A percentile compares a stretch with the other conserved stretches of the same genome.
Conservation (phyloP, 2,113 vertebrate genomes). For the Lepus americanus region DNA sequence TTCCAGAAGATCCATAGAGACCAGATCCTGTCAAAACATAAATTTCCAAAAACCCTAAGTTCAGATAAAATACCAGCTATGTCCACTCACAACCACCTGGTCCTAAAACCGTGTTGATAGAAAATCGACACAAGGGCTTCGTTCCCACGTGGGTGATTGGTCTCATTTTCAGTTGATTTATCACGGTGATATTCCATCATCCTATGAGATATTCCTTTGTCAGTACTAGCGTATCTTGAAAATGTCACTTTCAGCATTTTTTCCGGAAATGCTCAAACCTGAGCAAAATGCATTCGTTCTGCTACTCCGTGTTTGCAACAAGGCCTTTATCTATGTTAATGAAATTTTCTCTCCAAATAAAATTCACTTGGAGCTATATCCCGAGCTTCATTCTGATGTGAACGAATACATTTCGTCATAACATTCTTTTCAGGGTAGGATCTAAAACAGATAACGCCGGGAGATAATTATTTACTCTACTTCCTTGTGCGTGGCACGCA, state of each 20-base stretch:
- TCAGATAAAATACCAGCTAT: conserved; percentile 49
- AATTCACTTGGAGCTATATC: conserved; percentile 67
- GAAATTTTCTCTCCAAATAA: conserved; percentile 74
- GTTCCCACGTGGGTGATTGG: conserved; percentile 37
- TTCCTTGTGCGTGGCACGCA: conserved; percentile 43
- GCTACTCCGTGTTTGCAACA: conserved; percentile 67
- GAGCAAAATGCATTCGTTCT: conserved; percentile 72
- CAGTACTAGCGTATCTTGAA: conserved; percentile 61
- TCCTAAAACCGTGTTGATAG: conserved; percentile 52
- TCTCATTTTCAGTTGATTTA: conserved; percentile 64
- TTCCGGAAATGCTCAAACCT: conserved; percentile 71
- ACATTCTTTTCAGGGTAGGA: conserved; percentile 35
- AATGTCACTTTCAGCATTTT: conserved; percentile 74
- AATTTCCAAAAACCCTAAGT: conserved; percentile 62
- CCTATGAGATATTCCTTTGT: conserved; percentile 62
- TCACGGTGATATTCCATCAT: conserved; percentile 45
- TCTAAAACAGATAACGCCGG: conserved; percentile 51
- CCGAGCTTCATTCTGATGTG: conserved; percentile 53
- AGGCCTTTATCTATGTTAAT: conserved; percentile 72
- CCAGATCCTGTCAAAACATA: conserved; percentile 63
- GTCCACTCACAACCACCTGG: conserved; percentile 20
- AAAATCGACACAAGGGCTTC: not conserved
- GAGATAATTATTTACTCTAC: conserved; percentile 64
- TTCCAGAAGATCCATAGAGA: conserved; percentile 67
- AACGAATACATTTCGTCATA: conserved; percentile 63